Evolutionary conservation across 2,888 invertebrate species (phyloP).

Genomic region (Cryptocheilus praepositus): DNA sequence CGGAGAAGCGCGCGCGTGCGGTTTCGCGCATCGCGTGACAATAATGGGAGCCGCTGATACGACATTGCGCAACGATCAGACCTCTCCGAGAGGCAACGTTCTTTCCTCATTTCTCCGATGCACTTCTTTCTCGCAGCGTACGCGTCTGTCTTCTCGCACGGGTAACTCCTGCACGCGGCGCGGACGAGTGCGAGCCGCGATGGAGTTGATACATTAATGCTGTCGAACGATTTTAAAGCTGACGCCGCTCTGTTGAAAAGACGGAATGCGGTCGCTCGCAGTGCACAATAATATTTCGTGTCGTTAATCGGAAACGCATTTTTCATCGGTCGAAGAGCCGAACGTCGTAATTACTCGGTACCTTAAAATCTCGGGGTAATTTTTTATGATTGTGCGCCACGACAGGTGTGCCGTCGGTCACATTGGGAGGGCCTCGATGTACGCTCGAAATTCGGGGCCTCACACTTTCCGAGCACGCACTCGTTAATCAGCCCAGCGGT

Average conservation of each 20-base stretch:
- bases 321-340: no score
- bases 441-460: constrained; percentile 43
- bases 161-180: no score
- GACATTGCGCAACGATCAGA: constrained; percentile 20
- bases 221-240: no score
- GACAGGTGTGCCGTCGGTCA: constrained; percentile 42
- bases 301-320: no score
- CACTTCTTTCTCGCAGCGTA: no score
- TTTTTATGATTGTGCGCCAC: constrained; percentile 18
- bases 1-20: constrained; percentile 15
- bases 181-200: no score
- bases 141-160: no score
- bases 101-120: no score
- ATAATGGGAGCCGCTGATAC: constrained; percentile 25
- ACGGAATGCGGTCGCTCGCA: no score
- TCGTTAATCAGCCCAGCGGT: constrained; percentile 46
- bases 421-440: constrained; percentile 39
- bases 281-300: no score
- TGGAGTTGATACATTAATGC: no score
- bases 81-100: neutral
- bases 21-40: constrained; percentile 35
- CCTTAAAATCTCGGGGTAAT: constrained; percentile 7
- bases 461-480: constrained; percentile 42
- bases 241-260: no score
- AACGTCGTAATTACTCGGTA: neutral